Evolutionary conservation across 2,888 invertebrate genomes (phyloP).

Genomic region (Polyploca ridens): DNA sequence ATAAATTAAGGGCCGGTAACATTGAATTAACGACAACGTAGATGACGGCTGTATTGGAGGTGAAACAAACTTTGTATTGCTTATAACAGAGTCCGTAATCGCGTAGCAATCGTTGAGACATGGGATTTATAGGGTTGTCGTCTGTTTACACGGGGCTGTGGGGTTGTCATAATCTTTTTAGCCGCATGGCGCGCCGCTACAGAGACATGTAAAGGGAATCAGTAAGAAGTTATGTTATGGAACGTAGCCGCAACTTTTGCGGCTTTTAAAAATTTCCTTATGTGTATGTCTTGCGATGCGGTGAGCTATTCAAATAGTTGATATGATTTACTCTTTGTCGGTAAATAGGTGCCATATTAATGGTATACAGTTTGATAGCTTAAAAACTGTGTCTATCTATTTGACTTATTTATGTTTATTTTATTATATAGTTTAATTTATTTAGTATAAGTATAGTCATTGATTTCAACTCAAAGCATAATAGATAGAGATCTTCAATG

Average conservation of each 20-base stretch:
- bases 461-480: neutral
- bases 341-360: neutral
- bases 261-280: conserved; percentile 37
- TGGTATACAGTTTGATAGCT: neutral
- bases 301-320: conserved; percentile 2
- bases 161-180: conserved; percentile 83
- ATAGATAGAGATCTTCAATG: neutral
- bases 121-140: conserved; percentile 72
- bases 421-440: too few species aligned
- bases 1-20: conserved; percentile 80
- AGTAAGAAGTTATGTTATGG: conserved; percentile 64
- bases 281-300: neutral
- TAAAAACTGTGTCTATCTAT: neutral
- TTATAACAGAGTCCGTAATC: conserved; percentile 55
- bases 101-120: conserved; percentile 40
- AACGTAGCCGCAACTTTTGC: conserved; percentile 56
- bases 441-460: too few species aligned
- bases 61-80: conserved; percentile 58
- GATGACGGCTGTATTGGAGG: conserved; percentile 44
- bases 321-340: neutral
- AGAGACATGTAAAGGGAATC: conserved; percentile 69
- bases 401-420: neutral
- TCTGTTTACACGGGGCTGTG: conserved; percentile 64
- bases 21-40: conserved; percentile 78
- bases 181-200: conserved; percentile 73